Conservation (phyloP, 2,797 vertebrate genomes). For the Anguilla megastoma region DNA sequence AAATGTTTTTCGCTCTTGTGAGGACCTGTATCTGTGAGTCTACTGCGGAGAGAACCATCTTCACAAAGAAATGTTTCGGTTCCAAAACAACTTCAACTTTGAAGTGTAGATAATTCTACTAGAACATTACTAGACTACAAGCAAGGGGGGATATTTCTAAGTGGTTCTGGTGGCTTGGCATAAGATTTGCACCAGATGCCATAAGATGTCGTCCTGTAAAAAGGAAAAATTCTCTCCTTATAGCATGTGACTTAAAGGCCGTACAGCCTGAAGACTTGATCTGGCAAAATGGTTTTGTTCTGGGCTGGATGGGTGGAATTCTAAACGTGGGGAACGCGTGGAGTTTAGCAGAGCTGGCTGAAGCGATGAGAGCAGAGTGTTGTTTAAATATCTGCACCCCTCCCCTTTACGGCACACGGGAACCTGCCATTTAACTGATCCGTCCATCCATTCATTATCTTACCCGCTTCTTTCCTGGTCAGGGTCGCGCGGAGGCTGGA, state of each 20-base stretch:
- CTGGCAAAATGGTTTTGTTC: background rate
- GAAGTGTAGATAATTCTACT: background rate
- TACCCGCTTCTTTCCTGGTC: no score
- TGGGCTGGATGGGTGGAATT: background rate
- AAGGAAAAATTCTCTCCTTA: background rate
- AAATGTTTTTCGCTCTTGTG: background rate
- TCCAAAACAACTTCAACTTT: background rate
- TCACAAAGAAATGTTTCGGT: background rate
- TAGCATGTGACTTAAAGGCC: background rate
- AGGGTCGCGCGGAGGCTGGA: no score
- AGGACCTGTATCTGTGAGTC: background rate
- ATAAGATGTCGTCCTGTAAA: background rate
- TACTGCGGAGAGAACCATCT: background rate
- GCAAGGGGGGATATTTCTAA: background rate
- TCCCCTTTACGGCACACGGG: no score
- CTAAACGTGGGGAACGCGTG: no score
- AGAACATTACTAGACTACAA: background rate
- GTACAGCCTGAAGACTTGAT: background rate
- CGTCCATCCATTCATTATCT: no score
- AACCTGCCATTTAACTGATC: no score
- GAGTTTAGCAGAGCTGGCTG: no score
- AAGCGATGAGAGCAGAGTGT: no score
- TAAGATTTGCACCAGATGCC: background rate
- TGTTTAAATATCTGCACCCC: no score
- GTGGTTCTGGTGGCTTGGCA: background rate